Base-by-base conservation (phyloP, 2,113 vertebrate genomes). In the Ahaetulla prasina region DNA sequence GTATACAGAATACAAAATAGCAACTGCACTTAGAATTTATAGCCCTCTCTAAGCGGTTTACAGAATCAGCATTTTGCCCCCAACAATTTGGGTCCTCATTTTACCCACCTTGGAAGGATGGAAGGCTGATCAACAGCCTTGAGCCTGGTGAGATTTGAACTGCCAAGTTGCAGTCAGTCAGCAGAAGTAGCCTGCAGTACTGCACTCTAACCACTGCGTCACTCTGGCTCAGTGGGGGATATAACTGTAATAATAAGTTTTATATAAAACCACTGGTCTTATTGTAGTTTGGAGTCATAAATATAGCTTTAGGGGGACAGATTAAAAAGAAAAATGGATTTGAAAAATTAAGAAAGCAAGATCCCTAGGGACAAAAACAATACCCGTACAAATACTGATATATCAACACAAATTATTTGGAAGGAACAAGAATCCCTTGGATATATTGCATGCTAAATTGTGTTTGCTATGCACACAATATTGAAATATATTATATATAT, bases 291-390 rank as follows among this genome's bases (percentile, higher is more conserved):
- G 92, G 57, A 90, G 43, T 91, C 90, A 68, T 86, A 55, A 52
- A 95, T 91, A 93, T 53, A 91, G 85, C 43, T 95, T 55, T 7
- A 45, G 91, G 74, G 57, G 87, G 74, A 25, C 63, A 30, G 39
- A 94, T 47, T 93, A 93, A 91, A 88, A 91, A 87, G 47, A 93
- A 20, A 8, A 94, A 80, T 54, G 89, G 80, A 47, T 87, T 95
- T 89, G 68, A n/a, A 93, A 90, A 87, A 50, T 86, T 88, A 87
- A 2, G 84, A 89, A 95, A 85, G 54, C 0, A 8, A 95, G 91
- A 91, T 87, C 18, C 93, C 49, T 53, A 84, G 47, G 55, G 92
- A 43, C 0, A 94, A 92, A 93, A 74, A 35, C 16, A 39, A 35
- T 35, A 74, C 30, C 68, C 12, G 39, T 7, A 35, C 14, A 74